Base-by-base conservation (phyloP, 2,113 vertebrate genomes). In the Brevimyrus niger region DNA sequence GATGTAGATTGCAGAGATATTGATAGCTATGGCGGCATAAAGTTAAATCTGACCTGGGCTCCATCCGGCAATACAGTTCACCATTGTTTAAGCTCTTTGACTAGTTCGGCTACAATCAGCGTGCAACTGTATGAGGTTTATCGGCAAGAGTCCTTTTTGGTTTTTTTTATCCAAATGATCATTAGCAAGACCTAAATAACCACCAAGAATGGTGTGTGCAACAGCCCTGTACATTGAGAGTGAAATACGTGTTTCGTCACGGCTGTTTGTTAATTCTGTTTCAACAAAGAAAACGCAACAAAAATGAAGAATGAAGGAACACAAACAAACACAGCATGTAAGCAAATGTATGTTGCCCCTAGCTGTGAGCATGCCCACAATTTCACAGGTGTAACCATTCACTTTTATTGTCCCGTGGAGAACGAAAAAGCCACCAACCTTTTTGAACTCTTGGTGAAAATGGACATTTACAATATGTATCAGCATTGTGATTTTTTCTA, bases 401-500 rank as follows among this genome's bases (percentile, higher is more conserved):
- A 76, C 15, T 17, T 38, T 17, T 38, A 4, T 13, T 76, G 69
- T 38, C 38, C 31, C 38, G 69, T 38, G 87, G 94, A 96, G 95
- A 95, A 96, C 95, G 95, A 95, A 94, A 13, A 93, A 95, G 91
- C n/a, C 15, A n/a, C 11, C 11, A 13, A 17, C 9, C 6, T 76
- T 31, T 31, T 13, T 50, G 85, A 50, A 86, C 17, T 31, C 13
- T 48, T 51, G 85, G 48, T 11, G 9, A 53, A 8, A 86, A 8
- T 11, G 47, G 8, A 86, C 13, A 10, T 86, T 50, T 86, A 38
- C 11, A 27, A 86, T 8, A 31, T 31, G 23, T 31, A 31, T 69
- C 23, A n/a, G 21, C 21, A 61, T 61, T 61, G 8, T 58, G 2
- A 19, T 58, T 58, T 23, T 19, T 82, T 35, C 19, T 23, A 2